Evolutionary conservation across 2,113 vertebrate genomes (phyloP), one percentile per base, ranked within the genome.

Genomic region (Rhynchopsitta pachyrhyncha): DNA sequence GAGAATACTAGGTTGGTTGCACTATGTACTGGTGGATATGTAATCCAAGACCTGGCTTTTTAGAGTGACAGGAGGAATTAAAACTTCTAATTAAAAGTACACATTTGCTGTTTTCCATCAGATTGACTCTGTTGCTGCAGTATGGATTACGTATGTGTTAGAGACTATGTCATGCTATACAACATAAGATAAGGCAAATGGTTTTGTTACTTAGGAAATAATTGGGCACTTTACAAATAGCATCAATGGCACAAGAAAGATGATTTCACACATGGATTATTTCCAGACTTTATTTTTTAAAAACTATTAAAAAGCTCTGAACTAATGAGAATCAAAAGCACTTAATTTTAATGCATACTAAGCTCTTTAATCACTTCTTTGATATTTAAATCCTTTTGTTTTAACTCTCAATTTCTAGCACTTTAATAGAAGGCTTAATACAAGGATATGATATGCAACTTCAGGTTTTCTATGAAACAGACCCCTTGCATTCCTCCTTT

Each of bases 401-500:
- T 96, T 95, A 85, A 89, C 93, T 96, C 93, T 97, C 93, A 90
- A 86, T 95, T 97, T 96, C 88, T 96, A 96, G 97, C 97, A 97
- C 97, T 98, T 97, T 97, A 97, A 81, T 95, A 94, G 90, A 93
- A 96, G 79, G 91, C 97, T 98, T 97, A 97, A 97, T 98, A 97
- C 97, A 93, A 97, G 82, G 79, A 82, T 96, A 97, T 96, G 90
- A 97, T 97, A 96, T 92, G 88, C 93, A 97, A 93, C 76, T 97
- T 95, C 95, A 96, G 88, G 84, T 98, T 98, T 97, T 96, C 81
- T 96, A 95, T 94, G 91, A 91, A 94, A 84, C 53, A 91, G 82
- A 97, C 83, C 94, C 86, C 90, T 47, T 95, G 80, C 86, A 88
- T 95, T 95, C 83, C 95, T 98, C 89, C 85, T 97, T 95, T 93